Evolutionary conservation across 2,113 vertebrate species (phyloP), one percentile per base, ranked within the genome.

Genomic region (Cyprichromis sp.): DNA sequence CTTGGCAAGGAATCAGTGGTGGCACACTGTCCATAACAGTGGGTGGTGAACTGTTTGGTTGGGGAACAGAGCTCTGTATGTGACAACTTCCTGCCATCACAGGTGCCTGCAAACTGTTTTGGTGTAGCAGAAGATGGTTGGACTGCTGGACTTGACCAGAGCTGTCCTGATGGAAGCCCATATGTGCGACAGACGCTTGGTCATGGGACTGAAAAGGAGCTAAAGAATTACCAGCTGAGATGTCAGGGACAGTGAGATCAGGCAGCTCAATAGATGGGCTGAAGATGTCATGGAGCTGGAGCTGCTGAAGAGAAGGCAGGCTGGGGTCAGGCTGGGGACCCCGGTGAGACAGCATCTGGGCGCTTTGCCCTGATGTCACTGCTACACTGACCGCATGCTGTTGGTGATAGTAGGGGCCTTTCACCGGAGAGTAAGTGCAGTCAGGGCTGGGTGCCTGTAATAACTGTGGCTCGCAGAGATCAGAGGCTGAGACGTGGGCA

Each of bases 201-300:
- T 54, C 81, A 11, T 87, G 93, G 17, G 89, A 73, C n/a, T 80
- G 89, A 42, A 91, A 90, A 3, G 52, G 13, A 5, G 84, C 54
- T 3, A 78, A 29, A 38, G 47, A 8, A 3, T 59, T 80, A 13
- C 21, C 34, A 17, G 31, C 53, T 1, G 91, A 87, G n/a, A 26
- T 26, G 9, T 29, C 29, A 2, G 92, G 90, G 26, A 93, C 36
- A 4, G 88, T 61, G 61, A 94, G 86, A 5, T 90, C 84, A 4
- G 93, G 92, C 7, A 94, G 88, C 66, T 94, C 93, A 3, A 94
- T 71, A 1, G 92, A 88, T 0, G 88, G 88, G 59, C 88, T 92
- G 91, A 95, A 95, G 19, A 96, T 91, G 54, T 95, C 91, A 5
- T 80, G 87, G 6, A 96, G 88, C 85, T 96, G 94, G 45, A 95